Evolutionary conservation across 2,888 invertebrate species (phyloP).

Genomic region (Rhimphoctona megacephalus): DNA sequence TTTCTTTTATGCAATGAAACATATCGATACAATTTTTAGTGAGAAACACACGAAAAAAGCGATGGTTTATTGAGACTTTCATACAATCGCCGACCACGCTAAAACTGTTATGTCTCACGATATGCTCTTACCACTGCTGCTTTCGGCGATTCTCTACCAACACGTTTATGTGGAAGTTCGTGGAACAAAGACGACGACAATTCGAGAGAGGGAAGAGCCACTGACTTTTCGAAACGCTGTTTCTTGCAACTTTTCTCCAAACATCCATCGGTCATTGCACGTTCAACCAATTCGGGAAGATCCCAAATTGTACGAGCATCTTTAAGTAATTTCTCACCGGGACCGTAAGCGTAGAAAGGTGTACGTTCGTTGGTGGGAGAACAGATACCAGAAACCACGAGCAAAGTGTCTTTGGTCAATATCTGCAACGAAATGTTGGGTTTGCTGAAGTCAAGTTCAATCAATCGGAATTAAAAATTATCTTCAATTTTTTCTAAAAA

Average conservation of each 20-base stretch:
- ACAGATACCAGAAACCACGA: constrained; percentile 72
- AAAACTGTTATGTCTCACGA: background rate
- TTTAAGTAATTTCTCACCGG: constrained; percentile 68
- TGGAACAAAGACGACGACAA: constrained; percentile 7
- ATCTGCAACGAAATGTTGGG: constrained; percentile 62
- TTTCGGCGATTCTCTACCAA: constrained; percentile 51
- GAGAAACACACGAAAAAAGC: too few species aligned
- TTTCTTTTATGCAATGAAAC: background rate
- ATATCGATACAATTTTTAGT: background rate
- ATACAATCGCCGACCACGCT: background rate
- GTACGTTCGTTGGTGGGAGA: constrained; percentile 58
- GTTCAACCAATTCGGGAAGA: constrained; percentile 70
- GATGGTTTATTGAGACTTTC: background rate
- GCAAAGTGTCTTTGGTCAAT: constrained; percentile 72
- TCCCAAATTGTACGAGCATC: constrained; percentile 70
- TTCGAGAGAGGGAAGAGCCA: constrained; percentile 17
- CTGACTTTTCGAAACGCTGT: constrained; percentile 52
- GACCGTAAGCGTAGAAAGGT: constrained; percentile 76
- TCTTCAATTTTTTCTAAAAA: background rate
- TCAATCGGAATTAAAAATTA: background rate
- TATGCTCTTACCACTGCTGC: constrained; percentile 64
- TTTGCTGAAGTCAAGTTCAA: background rate
- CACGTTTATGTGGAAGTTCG: constrained; percentile 54
- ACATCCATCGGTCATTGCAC: constrained; percentile 63
- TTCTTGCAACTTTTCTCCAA: constrained; percentile 60